These are phyloP conservation scores for Camelus bactrianus DNA, from an alignment of 2,113 vertebrate species.

Conservation along the genomic window DNA sequence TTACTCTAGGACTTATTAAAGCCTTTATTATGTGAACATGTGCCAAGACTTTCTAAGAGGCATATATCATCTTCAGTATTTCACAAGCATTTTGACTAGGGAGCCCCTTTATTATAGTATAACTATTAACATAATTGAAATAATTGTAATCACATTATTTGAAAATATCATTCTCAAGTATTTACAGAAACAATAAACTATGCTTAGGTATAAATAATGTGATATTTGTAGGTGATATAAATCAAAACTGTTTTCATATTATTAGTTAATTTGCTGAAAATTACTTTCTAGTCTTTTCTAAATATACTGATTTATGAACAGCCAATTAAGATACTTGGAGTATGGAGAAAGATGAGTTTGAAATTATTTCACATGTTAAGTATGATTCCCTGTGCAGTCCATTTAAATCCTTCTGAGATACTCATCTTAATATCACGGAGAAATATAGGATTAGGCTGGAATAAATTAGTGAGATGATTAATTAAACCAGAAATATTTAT, in stretches of 20 bases:
- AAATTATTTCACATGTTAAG: conserved; percentile 46
- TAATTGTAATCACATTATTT: background rate
- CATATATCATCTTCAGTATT: background rate
- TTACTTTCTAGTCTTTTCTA: conserved; percentile 47
- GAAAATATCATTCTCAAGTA: background rate
- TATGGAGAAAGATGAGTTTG: conserved; percentile 2
- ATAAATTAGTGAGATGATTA: conserved; percentile 53
- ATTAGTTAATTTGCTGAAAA: conserved; percentile 27
- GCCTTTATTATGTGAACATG: background rate
- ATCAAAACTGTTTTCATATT: conserved; percentile 44
- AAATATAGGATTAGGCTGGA: conserved; percentile 46
- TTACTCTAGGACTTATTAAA: background rate
- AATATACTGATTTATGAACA: conserved; percentile 56
- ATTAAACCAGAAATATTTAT: conserved; percentile 67
- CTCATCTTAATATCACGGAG: conserved; percentile 42
- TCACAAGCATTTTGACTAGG: background rate
- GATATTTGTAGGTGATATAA: conserved; percentile 46
- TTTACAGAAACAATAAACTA: conserved; percentile 25
- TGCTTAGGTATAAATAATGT: background rate
- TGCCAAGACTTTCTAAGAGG: background rate
- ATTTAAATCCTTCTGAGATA: conserved; percentile 54
- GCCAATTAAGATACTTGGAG: conserved; percentile 13
- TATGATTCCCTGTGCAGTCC: background rate
- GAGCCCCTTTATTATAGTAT: background rate
- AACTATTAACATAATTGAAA: background rate